A percentile compares a stretch with the other conserved stretches of the same genome.
Evolutionary conservation across 2,888 invertebrate genomes (phyloP).

Genomic region (Carpatolechia fugitivella): DNA sequence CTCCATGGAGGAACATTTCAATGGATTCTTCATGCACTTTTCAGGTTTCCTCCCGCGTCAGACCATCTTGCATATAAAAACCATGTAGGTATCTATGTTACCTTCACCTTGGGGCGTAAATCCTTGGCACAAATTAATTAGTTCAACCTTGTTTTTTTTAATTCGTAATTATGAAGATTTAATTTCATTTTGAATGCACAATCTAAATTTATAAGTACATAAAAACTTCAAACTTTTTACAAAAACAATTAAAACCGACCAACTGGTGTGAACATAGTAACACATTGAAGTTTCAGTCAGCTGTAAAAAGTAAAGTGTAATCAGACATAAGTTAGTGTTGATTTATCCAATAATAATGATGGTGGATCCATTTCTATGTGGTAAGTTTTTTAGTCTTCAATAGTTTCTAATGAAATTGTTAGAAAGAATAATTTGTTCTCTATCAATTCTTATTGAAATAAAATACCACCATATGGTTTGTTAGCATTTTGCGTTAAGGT

Average conservation of each 20-base stretch:
- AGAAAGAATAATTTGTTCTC: too few species aligned
- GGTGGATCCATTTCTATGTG: slow-evolving; percentile 58
- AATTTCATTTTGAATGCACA: too few species aligned
- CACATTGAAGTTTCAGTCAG: slow-evolving; percentile 61
- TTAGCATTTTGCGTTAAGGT: too few species aligned
- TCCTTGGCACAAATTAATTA: slow-evolving; percentile 27
- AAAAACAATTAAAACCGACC: slow-evolving; percentile 7
- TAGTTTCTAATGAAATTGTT: too few species aligned
- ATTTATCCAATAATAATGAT: slow-evolving; percentile 31
- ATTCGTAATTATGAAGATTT: too few species aligned
- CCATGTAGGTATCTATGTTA: neutral
- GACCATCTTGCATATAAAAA: too few species aligned
- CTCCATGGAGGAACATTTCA: neutral
- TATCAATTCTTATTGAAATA: too few species aligned
- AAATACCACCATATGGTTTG: too few species aligned
- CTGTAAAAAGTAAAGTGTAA: too few species aligned
- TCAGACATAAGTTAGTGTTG: too few species aligned
- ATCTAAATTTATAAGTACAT: too few species aligned
- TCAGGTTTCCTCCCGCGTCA: slow-evolving; percentile 2
- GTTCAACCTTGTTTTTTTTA: slow-evolving; percentile 29
- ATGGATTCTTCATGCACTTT: neutral
- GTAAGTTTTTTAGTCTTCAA: slow-evolving; percentile 43
- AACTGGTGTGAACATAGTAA: slow-evolving; percentile 55
- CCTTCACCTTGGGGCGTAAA: slow-evolving; percentile 36
- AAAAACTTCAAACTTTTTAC: too few species aligned